Evolutionary conservation across 2,888 invertebrate species (phyloP).

Genomic region (Caenorhabditis drosophilae): DNA sequence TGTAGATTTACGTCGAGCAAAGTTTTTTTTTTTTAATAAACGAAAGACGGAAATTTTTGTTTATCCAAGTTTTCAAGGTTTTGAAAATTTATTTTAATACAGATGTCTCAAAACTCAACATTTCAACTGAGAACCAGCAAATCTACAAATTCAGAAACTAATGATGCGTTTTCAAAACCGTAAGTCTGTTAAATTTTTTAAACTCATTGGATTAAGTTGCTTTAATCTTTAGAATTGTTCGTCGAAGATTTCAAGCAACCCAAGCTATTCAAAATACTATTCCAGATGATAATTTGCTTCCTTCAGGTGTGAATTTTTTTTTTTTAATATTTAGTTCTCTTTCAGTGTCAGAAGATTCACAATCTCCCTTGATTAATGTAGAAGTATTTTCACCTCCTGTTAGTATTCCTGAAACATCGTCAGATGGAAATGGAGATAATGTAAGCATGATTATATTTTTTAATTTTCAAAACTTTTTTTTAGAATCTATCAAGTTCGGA

Average conservation of each 20-base stretch:
- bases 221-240: conserved; percentile 21
- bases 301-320: conserved; percentile 26
- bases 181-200: conserved; percentile 22
- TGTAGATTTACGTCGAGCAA: conserved; percentile 32
- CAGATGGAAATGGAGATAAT: conserved; percentile 35
- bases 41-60: neutral
- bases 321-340: no score
- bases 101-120: no score
- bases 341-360: conserved; percentile 19
- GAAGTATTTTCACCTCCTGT: conserved; percentile 50
- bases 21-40: conserved; percentile 6
- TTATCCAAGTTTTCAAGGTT: neutral
- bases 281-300: conserved; percentile 35
- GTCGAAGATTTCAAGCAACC: conserved; percentile 29
- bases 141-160: no score
- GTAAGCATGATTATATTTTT: conserved; percentile 3
- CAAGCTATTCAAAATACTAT: conserved; percentile 2
- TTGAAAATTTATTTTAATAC: conserved; percentile 1
- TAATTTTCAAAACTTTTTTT: neutral
- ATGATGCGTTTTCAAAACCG: conserved; percentile 54
- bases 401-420: conserved; percentile 51
- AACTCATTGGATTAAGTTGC: neutral
- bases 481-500: conserved; percentile 26
- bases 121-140: no score
- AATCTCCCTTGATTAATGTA: conserved; percentile 3